Evolutionary conservation across 35 echinoderm and acorn worm genomes (phyloP).

Genomic region (Lytechinus pictus): DNA sequence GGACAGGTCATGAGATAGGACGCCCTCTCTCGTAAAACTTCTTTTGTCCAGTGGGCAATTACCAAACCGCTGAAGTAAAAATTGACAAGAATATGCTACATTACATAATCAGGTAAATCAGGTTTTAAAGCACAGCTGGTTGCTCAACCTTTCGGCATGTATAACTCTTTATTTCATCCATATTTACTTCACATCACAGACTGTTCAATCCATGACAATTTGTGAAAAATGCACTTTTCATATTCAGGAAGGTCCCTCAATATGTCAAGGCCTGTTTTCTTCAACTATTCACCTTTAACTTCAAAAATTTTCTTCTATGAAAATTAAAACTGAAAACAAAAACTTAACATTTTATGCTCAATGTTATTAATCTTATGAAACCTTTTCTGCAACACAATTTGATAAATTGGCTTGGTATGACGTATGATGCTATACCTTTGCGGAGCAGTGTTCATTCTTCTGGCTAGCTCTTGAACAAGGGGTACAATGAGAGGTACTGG

Average conservation of each 20-base stretch:
- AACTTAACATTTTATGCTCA: too few relatives aligned
- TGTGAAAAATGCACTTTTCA: too few relatives aligned
- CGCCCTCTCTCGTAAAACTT: constrained; percentile 72
- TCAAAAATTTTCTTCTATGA: too few relatives aligned
- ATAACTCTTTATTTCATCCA: neutral
- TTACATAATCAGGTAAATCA: neutral
- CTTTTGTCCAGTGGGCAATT: constrained; percentile 75
- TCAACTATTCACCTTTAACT: too few relatives aligned
- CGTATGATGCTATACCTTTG: constrained; percentile 63
- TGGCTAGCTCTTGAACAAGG: constrained; percentile 74
- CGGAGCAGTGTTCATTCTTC: constrained; percentile 80
- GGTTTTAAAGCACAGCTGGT: neutral
- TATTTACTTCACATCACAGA: too few relatives aligned
- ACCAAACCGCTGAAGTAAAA: constrained; percentile 64
- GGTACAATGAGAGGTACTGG: constrained; percentile 76
- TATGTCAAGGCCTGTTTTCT: too few relatives aligned
- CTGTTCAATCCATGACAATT: too few relatives aligned
- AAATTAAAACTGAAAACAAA: too few relatives aligned
- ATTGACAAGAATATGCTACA: neutral
- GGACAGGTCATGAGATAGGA: constrained; percentile 90
- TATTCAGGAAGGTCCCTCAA: too few relatives aligned
- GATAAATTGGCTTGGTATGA: neutral
- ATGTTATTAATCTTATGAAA: too few relatives aligned
- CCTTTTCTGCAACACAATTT: too few relatives aligned
- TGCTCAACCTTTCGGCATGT: neutral